Evolutionary conservation across 2,113 vertebrate species (phyloP), one percentile per base, ranked within the genome.

Genomic region (Falco punctatus): DNA sequence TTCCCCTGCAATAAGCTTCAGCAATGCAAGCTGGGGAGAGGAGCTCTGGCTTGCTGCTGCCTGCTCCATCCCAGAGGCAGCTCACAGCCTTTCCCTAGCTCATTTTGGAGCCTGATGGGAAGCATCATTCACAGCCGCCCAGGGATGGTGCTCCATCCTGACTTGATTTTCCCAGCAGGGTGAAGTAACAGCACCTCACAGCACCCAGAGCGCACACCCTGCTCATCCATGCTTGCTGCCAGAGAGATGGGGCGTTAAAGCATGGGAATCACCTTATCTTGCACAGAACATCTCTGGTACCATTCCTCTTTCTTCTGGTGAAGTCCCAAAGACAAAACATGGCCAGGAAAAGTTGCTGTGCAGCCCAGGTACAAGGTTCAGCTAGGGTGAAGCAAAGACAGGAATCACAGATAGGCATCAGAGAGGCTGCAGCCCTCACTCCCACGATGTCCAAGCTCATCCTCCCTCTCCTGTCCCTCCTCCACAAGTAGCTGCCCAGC

Each of bases 21-120:
- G 22, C 28, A 66, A 28, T 0, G 0, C 23, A 10, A 23, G 21
- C 17, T 19, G 23, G 48, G 70, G 48, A 54, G 46, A 66, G 58
- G 32, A 59, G 62, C 54, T n/a, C 35, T 0, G 3, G 49, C 70
- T 48, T 2, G 3, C 54, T 51, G 46, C 20, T 69, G 70, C 81
- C 62, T 35, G 71, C 33, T 78, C 52, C 23, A 3, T 8, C 71
- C 38, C 33, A 11, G 22, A 24, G 23, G 17, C 65, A 44, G 70
- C 27, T 78, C 46, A 0, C 17, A 11, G 51, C 6, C 0, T 0
- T 20, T 46, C 73, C 73, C 55, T 6, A 6, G 1, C 9, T 80
- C 40, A n/a, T 13, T 11, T 2, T 14, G 10, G 6, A 71, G 57
- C 65, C 66, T 17, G 67, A 8, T 6, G 23, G 19, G 70, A 30